phyloP scores from a whole-genome alignment of 2,888 invertebrate species.

The Catocala sponsa region DNA sequence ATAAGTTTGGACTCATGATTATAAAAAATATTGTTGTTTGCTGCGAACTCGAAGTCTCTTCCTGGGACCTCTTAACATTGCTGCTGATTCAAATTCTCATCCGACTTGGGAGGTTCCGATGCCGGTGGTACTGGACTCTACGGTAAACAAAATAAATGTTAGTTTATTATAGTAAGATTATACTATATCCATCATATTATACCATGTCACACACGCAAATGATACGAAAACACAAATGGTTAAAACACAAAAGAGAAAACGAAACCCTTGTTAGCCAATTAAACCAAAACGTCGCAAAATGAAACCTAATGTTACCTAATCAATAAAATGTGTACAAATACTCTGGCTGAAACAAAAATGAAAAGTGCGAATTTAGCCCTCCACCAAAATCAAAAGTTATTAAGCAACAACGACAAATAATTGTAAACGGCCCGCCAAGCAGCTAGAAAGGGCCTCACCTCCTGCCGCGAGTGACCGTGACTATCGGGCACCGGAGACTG shows the following conservation, averaged over 20 bases:
- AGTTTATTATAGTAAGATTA: background rate
- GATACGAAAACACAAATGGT: conserved; percentile 41
- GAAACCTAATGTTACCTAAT: conserved; percentile 63
- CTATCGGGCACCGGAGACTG: conserved; percentile 77
- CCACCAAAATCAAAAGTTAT: conserved; percentile 64
- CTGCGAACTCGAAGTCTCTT: conserved; percentile 52
- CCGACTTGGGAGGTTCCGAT: conserved; percentile 89
- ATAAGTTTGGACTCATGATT: conserved; percentile 73
- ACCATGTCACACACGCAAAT: conserved; percentile 29
- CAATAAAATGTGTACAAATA: conserved; percentile 86
- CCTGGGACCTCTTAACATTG: conserved; percentile 78
- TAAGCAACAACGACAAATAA: conserved; percentile 58
- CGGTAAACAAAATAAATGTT: conserved; percentile 64
- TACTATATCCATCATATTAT: background rate
- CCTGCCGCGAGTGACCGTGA: conserved; percentile 79
- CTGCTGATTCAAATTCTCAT: conserved; percentile 92
- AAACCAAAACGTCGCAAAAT: conserved; percentile 42
- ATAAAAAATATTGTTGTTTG: conserved; percentile 61
- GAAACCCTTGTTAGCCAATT: conserved; percentile 53
- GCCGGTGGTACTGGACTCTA: conserved; percentile 91
- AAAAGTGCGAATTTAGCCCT: conserved; percentile 63
- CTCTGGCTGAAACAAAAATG: conserved; percentile 85
- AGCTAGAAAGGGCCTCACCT: conserved; percentile 76
- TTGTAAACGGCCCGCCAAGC: conserved; percentile 46
- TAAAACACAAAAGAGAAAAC: conserved; percentile 50